Conservation (phyloP, 2,113 vertebrate genomes). For the Gavia stellata region DNA sequence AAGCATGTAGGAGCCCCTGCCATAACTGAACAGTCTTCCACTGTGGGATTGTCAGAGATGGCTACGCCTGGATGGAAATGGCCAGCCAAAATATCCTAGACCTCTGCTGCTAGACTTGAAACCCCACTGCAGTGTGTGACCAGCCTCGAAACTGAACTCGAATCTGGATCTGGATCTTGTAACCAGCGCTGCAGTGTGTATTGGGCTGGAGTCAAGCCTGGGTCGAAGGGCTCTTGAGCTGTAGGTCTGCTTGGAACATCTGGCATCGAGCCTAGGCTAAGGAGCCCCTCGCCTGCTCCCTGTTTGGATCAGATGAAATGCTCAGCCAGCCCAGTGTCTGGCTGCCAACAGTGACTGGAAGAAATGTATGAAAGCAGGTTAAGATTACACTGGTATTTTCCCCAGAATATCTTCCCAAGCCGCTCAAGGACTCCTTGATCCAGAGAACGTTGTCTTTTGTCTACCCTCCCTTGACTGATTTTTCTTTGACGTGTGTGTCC, state of each 20-base stretch:
- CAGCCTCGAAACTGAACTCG: neutral
- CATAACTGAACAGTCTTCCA: neutral
- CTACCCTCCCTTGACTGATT: neutral
- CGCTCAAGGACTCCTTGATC: neutral
- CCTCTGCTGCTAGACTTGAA: neutral
- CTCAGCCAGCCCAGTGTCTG: neutral
- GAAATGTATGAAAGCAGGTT: neutral
- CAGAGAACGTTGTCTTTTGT: neutral
- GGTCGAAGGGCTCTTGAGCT: neutral
- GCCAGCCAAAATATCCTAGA: neutral
- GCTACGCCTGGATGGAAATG: neutral
- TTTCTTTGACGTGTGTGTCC: neutral
- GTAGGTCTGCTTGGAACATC: neutral
- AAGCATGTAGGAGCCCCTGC: neutral
- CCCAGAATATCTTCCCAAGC: neutral
- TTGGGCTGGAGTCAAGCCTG: neutral
- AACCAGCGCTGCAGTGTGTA: neutral
- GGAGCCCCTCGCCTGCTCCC: neutral
- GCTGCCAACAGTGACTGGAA: neutral
- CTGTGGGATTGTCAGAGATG: neutral
- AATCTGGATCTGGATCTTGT: neutral
- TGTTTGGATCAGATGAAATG: neutral
- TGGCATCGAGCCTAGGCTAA: neutral
- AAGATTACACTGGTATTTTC: neutral
- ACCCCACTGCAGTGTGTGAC: neutral